A percentile compares a stretch with the other conserved stretches of the same genome.
phyloP scores from a whole-genome alignment of 2,888 invertebrate species.

The Iselma pallidipennis region DNA sequence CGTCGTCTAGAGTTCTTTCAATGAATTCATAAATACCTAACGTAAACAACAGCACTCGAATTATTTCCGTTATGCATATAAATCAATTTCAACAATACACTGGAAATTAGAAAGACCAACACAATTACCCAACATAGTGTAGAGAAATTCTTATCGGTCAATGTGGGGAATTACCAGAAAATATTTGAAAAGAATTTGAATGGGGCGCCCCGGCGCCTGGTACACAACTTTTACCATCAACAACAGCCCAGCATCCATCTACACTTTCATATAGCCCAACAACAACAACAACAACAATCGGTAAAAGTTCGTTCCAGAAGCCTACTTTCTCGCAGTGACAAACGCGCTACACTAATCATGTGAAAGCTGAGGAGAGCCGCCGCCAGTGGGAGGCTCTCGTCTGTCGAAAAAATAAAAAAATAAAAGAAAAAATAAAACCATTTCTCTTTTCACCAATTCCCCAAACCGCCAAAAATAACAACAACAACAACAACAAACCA shows the following conservation, averaged over 20 bases:
- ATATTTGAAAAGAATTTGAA: neutral
- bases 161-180: constrained; percentile 1
- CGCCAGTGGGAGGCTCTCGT: constrained; percentile 40
- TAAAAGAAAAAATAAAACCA: constrained; percentile 23
- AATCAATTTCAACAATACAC: neutral
- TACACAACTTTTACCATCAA: neutral
- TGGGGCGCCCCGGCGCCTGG: constrained; percentile 5
- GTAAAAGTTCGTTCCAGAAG: constrained; percentile 55
- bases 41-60: neutral
- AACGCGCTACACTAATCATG: constrained; percentile 37
- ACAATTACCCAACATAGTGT: too few relatives aligned
- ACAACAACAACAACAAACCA: neutral
- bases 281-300: constrained; percentile 33
- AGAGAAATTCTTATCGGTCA: too few relatives aligned
- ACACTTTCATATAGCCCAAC: constrained; percentile 46
- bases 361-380: constrained; percentile 39
- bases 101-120: neutral
- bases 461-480: constrained; percentile 16
- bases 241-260: constrained; percentile 20
- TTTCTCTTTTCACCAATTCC: constrained; percentile 44
- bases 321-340: constrained; percentile 55
- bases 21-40: neutral
- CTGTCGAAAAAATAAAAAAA: neutral
- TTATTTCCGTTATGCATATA: neutral
- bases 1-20: neutral